Base-by-base conservation (phyloP, 2,888 invertebrate species). In the Callinectes sapidus region DNA sequence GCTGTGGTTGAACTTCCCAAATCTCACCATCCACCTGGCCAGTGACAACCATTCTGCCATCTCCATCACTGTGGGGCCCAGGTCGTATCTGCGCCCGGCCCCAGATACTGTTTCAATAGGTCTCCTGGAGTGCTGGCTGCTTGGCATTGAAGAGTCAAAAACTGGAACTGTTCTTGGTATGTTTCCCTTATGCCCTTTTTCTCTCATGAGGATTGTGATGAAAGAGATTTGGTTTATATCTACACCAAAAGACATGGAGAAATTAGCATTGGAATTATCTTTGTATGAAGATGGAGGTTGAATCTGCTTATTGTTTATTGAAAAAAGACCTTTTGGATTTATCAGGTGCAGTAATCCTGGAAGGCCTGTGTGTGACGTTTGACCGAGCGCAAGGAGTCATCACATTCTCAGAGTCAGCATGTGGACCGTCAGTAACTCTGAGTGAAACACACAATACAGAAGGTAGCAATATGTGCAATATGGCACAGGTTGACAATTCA, bases 1-100 rank as follows among this genome's bases (percentile, higher is more conserved):
- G 81, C 92, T 92, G 10, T 94, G 95, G 94, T 89, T 93, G 16
- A 86, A 91, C 5, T 95, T 95, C 66, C 95, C 95, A 13, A 94
- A 94, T 86, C 92, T 95, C 32, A 94, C 94, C 3, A 91, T 95
- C 32, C 90, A 89, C 77, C 55, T 94, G 13, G 92, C 91, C 23
- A 54, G 71, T 61, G 91, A 54, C 77, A 93, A 94, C 55, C 89
- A 42, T 35, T 90, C 94, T 10, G 90, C 91, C 61, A 93, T 94
- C 86, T 55, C 87, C 86, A 93, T 94, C 81, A 90, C 87, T 14
- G 48, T 94, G 8, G 90, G 85, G 42, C 93, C 93, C 32, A 66
- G 48, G 32, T 92, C 94, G 8, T 94, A 94, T 61, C 86, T 94
- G 18, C 92, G 94, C 0, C 94, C 94, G 66, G 90, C 90, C 14